phyloP scores from a whole-genome alignment of 2,888 invertebrate genomes.

The Sclerodermus sp. region DNA sequence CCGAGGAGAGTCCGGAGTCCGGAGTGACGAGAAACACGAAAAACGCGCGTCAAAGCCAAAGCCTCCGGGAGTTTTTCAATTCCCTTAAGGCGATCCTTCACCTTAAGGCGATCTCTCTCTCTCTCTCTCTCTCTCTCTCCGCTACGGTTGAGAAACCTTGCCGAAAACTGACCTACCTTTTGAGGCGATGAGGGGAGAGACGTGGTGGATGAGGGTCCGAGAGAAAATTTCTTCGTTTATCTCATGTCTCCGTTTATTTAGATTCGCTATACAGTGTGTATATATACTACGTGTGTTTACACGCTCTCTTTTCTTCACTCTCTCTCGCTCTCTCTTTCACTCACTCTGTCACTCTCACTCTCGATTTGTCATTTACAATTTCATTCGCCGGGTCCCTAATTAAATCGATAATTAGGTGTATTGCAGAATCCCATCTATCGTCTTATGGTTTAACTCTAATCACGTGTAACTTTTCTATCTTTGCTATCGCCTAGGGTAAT shows the following conservation, averaged over 20 bases:
- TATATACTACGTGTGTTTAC: constrained; percentile 21
- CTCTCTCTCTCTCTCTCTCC: too few relatives aligned
- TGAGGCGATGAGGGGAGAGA: too few relatives aligned
- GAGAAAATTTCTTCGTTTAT: neutral
- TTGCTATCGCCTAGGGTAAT: constrained; percentile 22
- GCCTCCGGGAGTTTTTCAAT: too few relatives aligned
- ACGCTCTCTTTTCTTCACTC: constrained; percentile 8
- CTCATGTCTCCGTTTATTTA: constrained; percentile 53
- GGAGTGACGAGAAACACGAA: too few relatives aligned
- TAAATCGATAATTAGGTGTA: constrained; percentile 54
- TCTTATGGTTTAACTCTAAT: constrained; percentile 30
- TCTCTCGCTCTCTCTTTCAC: constrained; percentile 6
- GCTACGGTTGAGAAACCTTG: too few relatives aligned
- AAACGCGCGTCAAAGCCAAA: too few relatives aligned
- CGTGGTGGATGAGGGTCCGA: too few relatives aligned
- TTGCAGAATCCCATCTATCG: constrained; percentile 56
- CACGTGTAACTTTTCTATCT: constrained; percentile 33
- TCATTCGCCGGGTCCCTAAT: constrained; percentile 35
- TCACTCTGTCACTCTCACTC: constrained; percentile 21
- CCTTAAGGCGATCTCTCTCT: too few relatives aligned
- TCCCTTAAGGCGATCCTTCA: too few relatives aligned
- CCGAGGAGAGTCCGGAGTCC: too few relatives aligned
- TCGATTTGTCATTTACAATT: neutral
- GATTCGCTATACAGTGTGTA: constrained; percentile 49
- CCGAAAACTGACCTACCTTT: too few relatives aligned